These are phyloP conservation scores for Atopsyche davidsoni DNA, from an alignment of 1,140 invertebrate genomes.

Conservation along the genomic window DNA sequence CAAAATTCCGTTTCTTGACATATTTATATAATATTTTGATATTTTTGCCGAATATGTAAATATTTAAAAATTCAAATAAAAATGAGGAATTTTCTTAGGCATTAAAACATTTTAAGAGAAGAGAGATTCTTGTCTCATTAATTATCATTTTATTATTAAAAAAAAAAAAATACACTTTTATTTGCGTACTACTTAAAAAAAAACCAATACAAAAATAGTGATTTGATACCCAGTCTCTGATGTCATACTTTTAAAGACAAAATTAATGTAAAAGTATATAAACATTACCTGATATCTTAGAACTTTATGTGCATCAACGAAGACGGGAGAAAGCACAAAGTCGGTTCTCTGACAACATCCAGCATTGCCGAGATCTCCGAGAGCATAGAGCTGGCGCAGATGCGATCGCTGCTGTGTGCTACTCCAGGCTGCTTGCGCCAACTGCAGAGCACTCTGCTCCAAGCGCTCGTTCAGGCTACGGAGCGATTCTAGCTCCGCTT, in stretches of 20 bases:
- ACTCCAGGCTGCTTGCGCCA: constrained; percentile 76
- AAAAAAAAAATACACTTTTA: too few relatives aligned
- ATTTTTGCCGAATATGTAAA: too few relatives aligned
- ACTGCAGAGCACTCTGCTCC: constrained; percentile 40
- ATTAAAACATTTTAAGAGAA: too few relatives aligned
- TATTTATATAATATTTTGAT: too few relatives aligned
- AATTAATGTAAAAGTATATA: constrained; percentile 4
- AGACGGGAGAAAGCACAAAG: constrained; percentile 69
- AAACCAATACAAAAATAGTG: too few relatives aligned
- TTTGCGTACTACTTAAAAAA: too few relatives aligned
- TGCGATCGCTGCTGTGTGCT: constrained; percentile 82
- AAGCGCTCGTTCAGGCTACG: constrained; percentile 45
- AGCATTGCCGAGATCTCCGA: constrained; percentile 66
- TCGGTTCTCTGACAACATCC: constrained; percentile 72
- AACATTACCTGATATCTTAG: constrained; percentile 66
- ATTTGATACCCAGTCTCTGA: too few relatives aligned
- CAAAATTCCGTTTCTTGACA: too few relatives aligned
- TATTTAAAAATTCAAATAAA: too few relatives aligned
- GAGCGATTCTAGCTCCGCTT: constrained; percentile 43
- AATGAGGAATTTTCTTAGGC: too few relatives aligned
- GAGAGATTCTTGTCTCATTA: too few relatives aligned
- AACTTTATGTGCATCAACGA: constrained; percentile 83
- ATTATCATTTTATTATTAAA: too few relatives aligned
- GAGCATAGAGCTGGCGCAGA: constrained; percentile 72
- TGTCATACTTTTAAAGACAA: background rate